Evolutionary conservation across 2,888 invertebrate genomes (phyloP).

Genomic region (Chloroclysta siterata): DNA sequence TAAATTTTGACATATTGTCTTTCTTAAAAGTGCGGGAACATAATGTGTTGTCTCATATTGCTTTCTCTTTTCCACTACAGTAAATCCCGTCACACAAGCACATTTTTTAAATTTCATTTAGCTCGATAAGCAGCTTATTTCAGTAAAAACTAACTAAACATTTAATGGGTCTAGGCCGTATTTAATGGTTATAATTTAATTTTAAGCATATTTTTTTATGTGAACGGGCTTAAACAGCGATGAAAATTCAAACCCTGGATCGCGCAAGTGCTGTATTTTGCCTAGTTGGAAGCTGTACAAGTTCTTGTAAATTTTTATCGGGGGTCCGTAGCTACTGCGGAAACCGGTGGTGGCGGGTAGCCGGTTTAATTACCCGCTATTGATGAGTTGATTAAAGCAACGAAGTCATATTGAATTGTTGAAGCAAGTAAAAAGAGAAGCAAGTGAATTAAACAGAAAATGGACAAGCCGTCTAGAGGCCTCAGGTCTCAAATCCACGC

Average conservation of each 20-base stretch:
- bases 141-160: not conserved
- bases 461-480: too few species aligned
- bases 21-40: slow-evolving; percentile 16
- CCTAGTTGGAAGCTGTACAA: not conserved
- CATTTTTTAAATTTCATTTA: not conserved
- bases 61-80: slow-evolving; percentile 15
- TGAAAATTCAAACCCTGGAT: slow-evolving; percentile 22
- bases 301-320: not conserved
- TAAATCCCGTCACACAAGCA: not conserved
- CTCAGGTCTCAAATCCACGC: slow-evolving; percentile 15
- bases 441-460: too few species aligned
- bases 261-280: slow-evolving; percentile 22
- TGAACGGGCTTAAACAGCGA: not conserved
- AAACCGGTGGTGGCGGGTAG: slow-evolving; percentile 23
- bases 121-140: not conserved
- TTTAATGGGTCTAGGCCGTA: not conserved
- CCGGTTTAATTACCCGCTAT: slow-evolving; percentile 24
- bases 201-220: not conserved
- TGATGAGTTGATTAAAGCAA: not conserved
- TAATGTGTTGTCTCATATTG: slow-evolving; percentile 5
- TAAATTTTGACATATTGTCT: too few species aligned
- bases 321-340: slow-evolving; percentile 29
- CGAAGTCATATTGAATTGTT: not conserved
- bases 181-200: not conserved
- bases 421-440: too few species aligned